Conservation (phyloP, 1,140 invertebrate genomes). For the Drosophila yakuba region DNA sequence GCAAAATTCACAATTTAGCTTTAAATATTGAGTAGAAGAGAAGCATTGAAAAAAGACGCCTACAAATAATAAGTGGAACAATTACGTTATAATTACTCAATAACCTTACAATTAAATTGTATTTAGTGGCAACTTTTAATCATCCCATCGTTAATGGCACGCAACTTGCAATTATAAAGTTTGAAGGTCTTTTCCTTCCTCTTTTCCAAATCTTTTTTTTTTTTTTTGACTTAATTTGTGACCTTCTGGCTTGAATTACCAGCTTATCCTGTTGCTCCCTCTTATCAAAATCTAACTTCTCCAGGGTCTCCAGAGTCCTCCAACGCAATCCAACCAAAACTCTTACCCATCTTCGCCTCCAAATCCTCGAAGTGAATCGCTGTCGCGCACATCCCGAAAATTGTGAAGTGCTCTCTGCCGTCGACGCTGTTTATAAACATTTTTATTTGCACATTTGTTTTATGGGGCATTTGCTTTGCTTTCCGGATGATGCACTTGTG, state of each 20-base stretch:
- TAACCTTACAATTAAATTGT: too few relatives aligned
- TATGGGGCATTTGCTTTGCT: slow-evolving; percentile 52
- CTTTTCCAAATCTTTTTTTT: neutral
- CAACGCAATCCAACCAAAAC: neutral
- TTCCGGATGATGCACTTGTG: slow-evolving; percentile 47
- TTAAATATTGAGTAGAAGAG: too few relatives aligned
- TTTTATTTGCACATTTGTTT: slow-evolving; percentile 55
- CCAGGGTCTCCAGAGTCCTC: neutral
- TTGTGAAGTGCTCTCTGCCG: slow-evolving; percentile 35
- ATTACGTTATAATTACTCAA: too few relatives aligned
- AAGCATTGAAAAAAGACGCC: too few relatives aligned
- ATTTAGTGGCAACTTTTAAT: neutral
- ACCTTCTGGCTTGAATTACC: slow-evolving; percentile 12
- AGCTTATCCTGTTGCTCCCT: slow-evolving; percentile 11
- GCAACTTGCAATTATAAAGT: neutral
- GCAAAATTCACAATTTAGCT: too few relatives aligned
- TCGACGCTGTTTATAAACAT: slow-evolving; percentile 52
- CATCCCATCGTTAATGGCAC: neutral
- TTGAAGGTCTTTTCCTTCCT: neutral
- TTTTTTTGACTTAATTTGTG: slow-evolving; percentile 31
- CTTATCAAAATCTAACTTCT: neutral
- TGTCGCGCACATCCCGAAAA: slow-evolving; percentile 44
- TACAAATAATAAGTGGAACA: too few relatives aligned
- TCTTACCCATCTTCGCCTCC: neutral
- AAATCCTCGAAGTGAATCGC: slow-evolving; percentile 16